These are phyloP conservation scores for chimpanzee (Pan troglodytes) DNA, from an alignment of 2,113 vertebrate genomes.

Conservation along the genomic window NHGRI_mPanTro3-v2.1_pri NC_072403.2:19106001-19106500, in stretches of 20 bases:
- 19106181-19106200: not conserved
- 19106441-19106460: conserved; percentile 23
- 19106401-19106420: not conserved
- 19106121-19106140: not conserved
- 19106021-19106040: not conserved
- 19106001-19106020: not conserved
- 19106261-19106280: not conserved
- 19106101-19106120: not conserved
- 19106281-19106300: conserved; percentile 16
- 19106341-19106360: not conserved
- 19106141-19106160: not conserved
- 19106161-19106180: not conserved
- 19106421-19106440: not conserved
- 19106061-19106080: not conserved
- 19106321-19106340: not conserved
- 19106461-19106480: conserved; percentile 44
- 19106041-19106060: not conserved
- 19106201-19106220: conserved; percentile 30
- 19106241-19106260: not conserved
- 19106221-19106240: conserved; percentile 29
- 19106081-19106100: not conserved
- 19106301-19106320: conserved; percentile 37
- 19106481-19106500: not conserved
- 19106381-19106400: not conserved
- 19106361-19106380: not conserved